Conservation (phyloP, 2,113 vertebrate species). For the Protobothrops mucrosquamatus region DNA sequence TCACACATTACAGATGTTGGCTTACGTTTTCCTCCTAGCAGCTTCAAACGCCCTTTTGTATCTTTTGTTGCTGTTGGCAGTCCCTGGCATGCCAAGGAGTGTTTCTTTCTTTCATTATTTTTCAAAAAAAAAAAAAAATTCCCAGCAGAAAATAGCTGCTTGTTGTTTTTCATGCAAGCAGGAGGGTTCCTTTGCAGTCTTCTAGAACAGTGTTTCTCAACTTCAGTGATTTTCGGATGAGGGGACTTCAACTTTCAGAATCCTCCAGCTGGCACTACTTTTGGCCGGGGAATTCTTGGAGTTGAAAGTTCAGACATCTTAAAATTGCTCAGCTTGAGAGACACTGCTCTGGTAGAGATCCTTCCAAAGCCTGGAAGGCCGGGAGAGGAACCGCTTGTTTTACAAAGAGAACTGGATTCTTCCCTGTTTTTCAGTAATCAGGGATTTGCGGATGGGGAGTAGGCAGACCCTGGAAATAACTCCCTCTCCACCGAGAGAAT, state of each 20-base stretch:
- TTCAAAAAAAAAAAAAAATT: no score
- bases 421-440: neutral
- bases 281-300: neutral
- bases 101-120: neutral
- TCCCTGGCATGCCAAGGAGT: neutral
- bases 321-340: neutral
- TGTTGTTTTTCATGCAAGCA: neutral
- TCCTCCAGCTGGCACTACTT: neutral
- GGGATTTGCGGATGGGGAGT: no score
- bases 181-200: neutral
- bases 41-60: slow-evolving; percentile 1
- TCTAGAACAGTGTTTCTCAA: neutral
- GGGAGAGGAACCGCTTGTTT: neutral
- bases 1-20: neutral
- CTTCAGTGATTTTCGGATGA: neutral
- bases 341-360: neutral
- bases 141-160: neutral
- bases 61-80: slow-evolving; percentile 3
- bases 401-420: neutral
- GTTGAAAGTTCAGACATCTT: neutral
- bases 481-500: neutral
- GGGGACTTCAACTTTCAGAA: neutral
- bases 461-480: no score
- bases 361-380: neutral
- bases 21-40: neutral